These are phyloP conservation scores for Acanthurus tractus DNA, from an alignment of 2,797 vertebrate genomes.

Conservation along the genomic window DNA sequence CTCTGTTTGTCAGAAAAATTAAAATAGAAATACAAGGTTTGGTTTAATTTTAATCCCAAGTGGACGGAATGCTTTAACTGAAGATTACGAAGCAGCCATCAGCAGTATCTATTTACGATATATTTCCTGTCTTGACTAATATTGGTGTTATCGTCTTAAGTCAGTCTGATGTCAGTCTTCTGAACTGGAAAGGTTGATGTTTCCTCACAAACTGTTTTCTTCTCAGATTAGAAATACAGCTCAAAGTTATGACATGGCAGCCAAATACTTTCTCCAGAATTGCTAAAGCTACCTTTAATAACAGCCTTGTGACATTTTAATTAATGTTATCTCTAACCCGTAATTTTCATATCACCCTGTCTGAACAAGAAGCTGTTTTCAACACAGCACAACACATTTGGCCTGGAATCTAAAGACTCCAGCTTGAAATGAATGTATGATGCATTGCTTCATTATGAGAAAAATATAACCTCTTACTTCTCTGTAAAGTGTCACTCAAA, in stretches of 20 bases:
- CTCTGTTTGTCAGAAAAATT: constrained; percentile 25
- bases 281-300: neutral
- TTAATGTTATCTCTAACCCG: neutral
- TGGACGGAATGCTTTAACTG: constrained; percentile 56
- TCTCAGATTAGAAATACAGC: neutral
- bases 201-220: neutral
- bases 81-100: constrained; percentile 66
- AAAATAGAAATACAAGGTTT: constrained; percentile 51
- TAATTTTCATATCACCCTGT: neutral
- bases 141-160: neutral
- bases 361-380: neutral
- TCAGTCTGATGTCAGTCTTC: neutral
- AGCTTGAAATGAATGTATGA: neutral
- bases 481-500: neutral
- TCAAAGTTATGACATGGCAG: neutral
- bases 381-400: neutral
- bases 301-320: constrained; percentile 2
- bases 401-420: neutral
- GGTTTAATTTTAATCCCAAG: constrained; percentile 72
- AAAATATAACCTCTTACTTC: neutral
- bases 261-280: neutral
- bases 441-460: neutral
- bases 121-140: constrained; percentile 16
- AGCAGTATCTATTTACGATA: constrained; percentile 59
- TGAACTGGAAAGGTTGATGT: neutral